These are phyloP conservation scores for Drosophila nr. medialis DNA, from an alignment of 2,888 invertebrate species.

Conservation along the genomic window DNA sequence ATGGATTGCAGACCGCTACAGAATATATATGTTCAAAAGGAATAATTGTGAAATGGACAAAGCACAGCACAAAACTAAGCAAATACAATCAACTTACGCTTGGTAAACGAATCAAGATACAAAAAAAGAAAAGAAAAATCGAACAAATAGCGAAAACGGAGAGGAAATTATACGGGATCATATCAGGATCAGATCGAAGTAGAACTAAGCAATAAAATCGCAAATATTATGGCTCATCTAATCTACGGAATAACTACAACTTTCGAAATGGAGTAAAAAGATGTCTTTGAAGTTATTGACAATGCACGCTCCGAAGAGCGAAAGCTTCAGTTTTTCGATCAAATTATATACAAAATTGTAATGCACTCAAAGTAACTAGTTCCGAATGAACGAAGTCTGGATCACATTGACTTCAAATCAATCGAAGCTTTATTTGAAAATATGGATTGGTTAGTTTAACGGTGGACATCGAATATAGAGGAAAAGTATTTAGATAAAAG, in stretches of 20 bases:
- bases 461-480: neutral
- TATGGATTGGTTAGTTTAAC: neutral
- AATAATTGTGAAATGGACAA: slow-evolving; percentile 29
- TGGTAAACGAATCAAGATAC: slow-evolving; percentile 12
- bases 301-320: neutral
- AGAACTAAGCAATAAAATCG: slow-evolving; percentile 28
- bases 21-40: slow-evolving; percentile 33
- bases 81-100: slow-evolving; percentile 13
- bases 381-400: neutral
- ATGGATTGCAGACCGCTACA: slow-evolving; percentile 46
- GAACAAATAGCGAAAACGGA: slow-evolving; percentile 8
- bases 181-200: slow-evolving; percentile 39
- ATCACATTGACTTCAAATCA: neutral
- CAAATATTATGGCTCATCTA: slow-evolving; percentile 21
- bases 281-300: slow-evolving; percentile 20
- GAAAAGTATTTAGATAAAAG: neutral
- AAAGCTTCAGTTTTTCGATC: neutral
- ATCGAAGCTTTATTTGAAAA: neutral
- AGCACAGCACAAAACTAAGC: slow-evolving; percentile 48
- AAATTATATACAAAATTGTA: neutral
- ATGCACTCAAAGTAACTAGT: neutral
- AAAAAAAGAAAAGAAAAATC: slow-evolving; percentile 7
- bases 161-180: slow-evolving; percentile 32
- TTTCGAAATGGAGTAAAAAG: slow-evolving; percentile 1
- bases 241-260: slow-evolving; percentile 29